Conservation (phyloP, 2,113 vertebrate genomes). For the Seriola quinqueradiata region DNA sequence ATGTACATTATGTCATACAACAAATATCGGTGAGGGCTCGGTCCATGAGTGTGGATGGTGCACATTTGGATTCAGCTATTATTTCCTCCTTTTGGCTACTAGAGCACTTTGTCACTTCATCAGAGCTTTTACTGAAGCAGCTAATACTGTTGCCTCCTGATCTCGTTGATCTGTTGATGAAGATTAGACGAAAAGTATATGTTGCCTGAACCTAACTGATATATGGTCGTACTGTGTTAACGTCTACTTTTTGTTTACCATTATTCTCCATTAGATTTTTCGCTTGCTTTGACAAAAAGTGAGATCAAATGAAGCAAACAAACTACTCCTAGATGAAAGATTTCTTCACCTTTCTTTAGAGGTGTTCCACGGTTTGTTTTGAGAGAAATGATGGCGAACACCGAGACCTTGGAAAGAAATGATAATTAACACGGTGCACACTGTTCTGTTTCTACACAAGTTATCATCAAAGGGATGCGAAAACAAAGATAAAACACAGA, state of each 20-base stretch:
- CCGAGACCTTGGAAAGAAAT: constrained; percentile 58
- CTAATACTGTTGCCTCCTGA: not conserved
- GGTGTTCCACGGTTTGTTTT: constrained; percentile 22
- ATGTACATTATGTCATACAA: no score
- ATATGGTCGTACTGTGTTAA: not conserved
- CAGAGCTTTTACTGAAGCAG: no score
- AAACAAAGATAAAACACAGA: constrained; percentile 43
- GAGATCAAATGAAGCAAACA: constrained; percentile 6
- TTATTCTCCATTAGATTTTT: not conserved
- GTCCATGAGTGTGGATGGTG: no score
- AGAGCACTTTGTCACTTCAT: no score
- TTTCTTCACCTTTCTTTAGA: constrained; percentile 11
- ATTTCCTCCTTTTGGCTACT: no score
- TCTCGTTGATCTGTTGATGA: not conserved
- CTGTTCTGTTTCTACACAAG: constrained; percentile 31
- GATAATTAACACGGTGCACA: constrained; percentile 39
- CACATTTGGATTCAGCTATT: no score
- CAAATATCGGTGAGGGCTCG: no score
- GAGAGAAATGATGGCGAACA: constrained; percentile 37
- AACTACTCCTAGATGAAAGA: constrained; percentile 23
- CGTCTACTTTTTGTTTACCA: constrained; percentile 5
- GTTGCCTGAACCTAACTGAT: not conserved
- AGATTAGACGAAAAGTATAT: not conserved
- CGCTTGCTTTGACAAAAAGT: constrained; percentile 20
- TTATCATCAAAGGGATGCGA: constrained; percentile 54